phyloP scores from a whole-genome alignment of 2,888 invertebrate genomes.

The Scrobipalpa costella region DNA sequence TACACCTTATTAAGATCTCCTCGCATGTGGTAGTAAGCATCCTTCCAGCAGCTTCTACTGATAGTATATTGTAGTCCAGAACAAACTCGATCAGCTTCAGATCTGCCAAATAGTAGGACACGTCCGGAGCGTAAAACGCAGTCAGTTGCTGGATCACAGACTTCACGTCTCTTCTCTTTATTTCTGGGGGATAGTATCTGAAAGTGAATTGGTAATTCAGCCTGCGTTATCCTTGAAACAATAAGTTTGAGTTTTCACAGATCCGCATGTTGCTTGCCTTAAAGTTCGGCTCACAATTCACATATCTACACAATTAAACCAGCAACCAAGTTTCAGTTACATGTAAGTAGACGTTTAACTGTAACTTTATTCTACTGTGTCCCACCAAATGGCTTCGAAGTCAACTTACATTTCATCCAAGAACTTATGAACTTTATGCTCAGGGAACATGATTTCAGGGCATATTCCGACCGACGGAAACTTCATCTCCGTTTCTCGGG shows the following conservation, averaged over 20 bases:
- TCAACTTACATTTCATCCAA: slow-evolving; percentile 49
- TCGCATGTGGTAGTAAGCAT: slow-evolving; percentile 52
- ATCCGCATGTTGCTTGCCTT: too few relatives aligned
- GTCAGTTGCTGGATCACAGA: slow-evolving; percentile 48
- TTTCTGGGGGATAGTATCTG: slow-evolving; percentile 49
- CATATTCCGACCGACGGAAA: slow-evolving; percentile 60
- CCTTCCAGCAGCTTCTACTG: slow-evolving; percentile 45
- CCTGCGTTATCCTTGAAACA: too few relatives aligned
- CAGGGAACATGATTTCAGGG: slow-evolving; percentile 52
- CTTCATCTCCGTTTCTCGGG: slow-evolving; percentile 16
- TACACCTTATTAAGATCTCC: slow-evolving; percentile 56
- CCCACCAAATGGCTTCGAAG: not conserved
- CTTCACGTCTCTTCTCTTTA: slow-evolving; percentile 44
- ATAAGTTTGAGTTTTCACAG: too few relatives aligned
- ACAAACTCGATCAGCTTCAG: slow-evolving; percentile 48
- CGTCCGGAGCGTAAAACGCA: slow-evolving; percentile 55
- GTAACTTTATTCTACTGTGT: too few relatives aligned
- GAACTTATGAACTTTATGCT: slow-evolving; percentile 49
- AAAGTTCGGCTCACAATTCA: too few relatives aligned
- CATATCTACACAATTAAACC: too few relatives aligned
- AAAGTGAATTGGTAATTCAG: slow-evolving; percentile 28
- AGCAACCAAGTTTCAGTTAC: too few relatives aligned
- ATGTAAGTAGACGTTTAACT: too few relatives aligned
- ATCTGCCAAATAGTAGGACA: slow-evolving; percentile 40
- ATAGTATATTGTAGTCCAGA: slow-evolving; percentile 49